Evolutionary conservation across 1,140 invertebrate species (phyloP).

Genomic region (Brachionus paranguensis): DNA sequence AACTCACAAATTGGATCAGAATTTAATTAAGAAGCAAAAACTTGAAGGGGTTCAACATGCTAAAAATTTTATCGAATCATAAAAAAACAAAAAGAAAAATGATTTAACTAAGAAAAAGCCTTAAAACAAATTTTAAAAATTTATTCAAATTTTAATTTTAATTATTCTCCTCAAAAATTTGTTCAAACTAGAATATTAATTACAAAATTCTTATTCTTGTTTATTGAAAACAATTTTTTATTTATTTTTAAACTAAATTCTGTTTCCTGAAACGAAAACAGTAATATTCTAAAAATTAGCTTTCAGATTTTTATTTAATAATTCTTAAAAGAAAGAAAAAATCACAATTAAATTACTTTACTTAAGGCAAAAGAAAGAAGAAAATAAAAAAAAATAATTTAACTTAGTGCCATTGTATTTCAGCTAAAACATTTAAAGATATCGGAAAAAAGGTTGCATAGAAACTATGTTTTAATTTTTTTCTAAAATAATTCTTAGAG

Average conservation of each 20-base stretch:
- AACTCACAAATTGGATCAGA: background rate
- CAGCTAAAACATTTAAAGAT: background rate
- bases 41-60: background rate
- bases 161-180: background rate
- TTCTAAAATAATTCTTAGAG: background rate
- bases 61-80: background rate
- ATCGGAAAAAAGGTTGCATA: background rate
- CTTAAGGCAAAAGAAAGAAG: background rate
- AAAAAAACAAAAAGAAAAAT: background rate
- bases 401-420: background rate
- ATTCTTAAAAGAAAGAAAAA: background rate
- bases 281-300: background rate
- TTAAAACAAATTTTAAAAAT: background rate
- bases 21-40: background rate
- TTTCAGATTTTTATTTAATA: background rate
- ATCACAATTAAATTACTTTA: background rate
- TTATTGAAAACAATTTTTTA: background rate
- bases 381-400: background rate
- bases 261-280: conserved; percentile 17
- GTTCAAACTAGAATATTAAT: background rate
- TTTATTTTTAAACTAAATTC: background rate
- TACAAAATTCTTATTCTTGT: background rate
- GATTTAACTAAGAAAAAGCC: background rate
- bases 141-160: too few species aligned
- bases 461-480: background rate